Percentiles rank a stretch among this genome's conserved stretches.
Conservation (phyloP, 2,113 vertebrate genomes). For the Psittacara wagleri region DNA sequence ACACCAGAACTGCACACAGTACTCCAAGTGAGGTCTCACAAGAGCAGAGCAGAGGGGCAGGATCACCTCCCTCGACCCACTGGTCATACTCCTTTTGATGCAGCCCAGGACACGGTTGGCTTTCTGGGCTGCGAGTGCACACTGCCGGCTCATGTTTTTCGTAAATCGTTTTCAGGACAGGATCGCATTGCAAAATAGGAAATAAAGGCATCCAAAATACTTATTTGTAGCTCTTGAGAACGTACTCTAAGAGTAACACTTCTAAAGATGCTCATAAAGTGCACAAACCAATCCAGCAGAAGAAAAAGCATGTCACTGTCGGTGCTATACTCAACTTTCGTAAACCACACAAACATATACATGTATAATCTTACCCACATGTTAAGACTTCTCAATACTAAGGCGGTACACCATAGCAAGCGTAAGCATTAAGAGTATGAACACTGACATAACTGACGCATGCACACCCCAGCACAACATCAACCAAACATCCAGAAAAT, state of each 20-base stretch:
- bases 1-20: too few relatives aligned
- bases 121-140: too few relatives aligned
- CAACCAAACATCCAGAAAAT: neutral
- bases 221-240: neutral
- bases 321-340: neutral
- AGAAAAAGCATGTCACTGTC: neutral
- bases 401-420: neutral
- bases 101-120: too few relatives aligned
- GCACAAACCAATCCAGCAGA: neutral
- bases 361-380: neutral
- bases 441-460: neutral
- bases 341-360: neutral
- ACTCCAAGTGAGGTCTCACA: too few relatives aligned
- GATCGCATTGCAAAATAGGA: neutral
- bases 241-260: neutral
- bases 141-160: neutral
- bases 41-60: too few relatives aligned
- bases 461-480: neutral
- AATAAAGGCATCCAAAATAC: neutral
- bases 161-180: neutral
- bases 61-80: too few relatives aligned
- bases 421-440: neutral
- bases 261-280: neutral
- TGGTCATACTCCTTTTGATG: too few relatives aligned
- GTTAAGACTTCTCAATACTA: neutral